Evolutionary conservation across 2,113 vertebrate species (phyloP).

Genomic region (Holacanthus passer): DNA sequence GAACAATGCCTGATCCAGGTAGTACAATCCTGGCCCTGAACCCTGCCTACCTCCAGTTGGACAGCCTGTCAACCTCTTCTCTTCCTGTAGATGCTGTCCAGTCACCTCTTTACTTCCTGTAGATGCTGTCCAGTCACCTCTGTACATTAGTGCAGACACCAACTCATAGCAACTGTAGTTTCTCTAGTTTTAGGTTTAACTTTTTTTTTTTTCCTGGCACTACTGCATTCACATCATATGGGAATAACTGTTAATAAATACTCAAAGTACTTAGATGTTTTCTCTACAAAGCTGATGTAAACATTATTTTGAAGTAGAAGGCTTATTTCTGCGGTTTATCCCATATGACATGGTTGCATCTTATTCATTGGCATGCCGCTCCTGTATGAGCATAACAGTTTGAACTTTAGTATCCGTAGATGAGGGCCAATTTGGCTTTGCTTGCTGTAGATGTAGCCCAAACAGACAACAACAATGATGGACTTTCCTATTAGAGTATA

Average conservation of each 20-base stretch:
- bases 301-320: not conserved
- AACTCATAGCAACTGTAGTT: constrained; percentile 21
- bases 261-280: not conserved
- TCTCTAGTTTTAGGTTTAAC: constrained; percentile 25
- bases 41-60: constrained; percentile 70
- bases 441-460: not conserved
- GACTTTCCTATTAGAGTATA: not conserved
- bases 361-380: constrained; percentile 33
- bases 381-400: not conserved
- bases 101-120: constrained; percentile 63
- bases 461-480: not conserved
- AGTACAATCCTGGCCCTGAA: constrained; percentile 81
- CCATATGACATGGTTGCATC: constrained; percentile 55
- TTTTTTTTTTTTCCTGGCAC: not conserved
- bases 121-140: constrained; percentile 39
- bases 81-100: constrained; percentile 67
- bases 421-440: not conserved
- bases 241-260: constrained; percentile 17
- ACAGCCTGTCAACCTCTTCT: constrained; percentile 67
- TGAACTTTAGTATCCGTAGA: not conserved
- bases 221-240: constrained; percentile 54
- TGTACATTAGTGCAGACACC: constrained; percentile 15
- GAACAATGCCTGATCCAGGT: constrained; percentile 99
- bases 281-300: not conserved
- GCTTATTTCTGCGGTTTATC: constrained; percentile 17